Percentiles rank a stretch among this genome's conserved stretches.
Conservation (phyloP, 2,797 vertebrate genomes). For the Benthosema pterotum region DNA sequence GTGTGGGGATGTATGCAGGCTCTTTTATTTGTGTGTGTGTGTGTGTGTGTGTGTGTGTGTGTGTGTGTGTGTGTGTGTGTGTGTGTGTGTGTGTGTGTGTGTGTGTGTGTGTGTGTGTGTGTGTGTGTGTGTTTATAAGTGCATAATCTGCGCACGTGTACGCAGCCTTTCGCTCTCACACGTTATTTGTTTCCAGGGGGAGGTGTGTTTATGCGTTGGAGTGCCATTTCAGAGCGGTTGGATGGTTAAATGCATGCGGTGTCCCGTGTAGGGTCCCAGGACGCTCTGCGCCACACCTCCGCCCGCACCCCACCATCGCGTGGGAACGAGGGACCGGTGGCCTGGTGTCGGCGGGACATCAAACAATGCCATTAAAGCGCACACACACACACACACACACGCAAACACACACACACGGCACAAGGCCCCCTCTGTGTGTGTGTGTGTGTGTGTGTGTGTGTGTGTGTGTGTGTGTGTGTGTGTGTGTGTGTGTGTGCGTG, state of each 20-base stretch:
- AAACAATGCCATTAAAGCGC: conserved; percentile 72
- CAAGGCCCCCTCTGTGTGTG: conserved; percentile 61
- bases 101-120: neutral
- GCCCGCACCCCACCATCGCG: conserved; percentile 33
- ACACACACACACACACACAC: too few species aligned
- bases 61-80: conserved; percentile 15
- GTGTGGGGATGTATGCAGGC: conserved; percentile 24
- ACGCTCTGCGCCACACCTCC: conserved; percentile 21
- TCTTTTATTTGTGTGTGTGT: neutral
- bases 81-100: conserved; percentile 7
- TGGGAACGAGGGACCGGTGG: conserved; percentile 65
- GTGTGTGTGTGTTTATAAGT: conserved; percentile 10
- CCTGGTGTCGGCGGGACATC: conserved; percentile 68
- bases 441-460: conserved; percentile 53
- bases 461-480: conserved; percentile 53
- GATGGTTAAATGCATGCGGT: conserved; percentile 26
- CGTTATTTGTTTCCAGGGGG: conserved; percentile 8
- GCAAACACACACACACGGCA: too few species aligned
- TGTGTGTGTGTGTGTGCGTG: conserved; percentile 56
- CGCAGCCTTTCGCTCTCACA: too few species aligned
- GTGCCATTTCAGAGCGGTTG: conserved; percentile 39
- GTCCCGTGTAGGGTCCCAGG: conserved; percentile 31
- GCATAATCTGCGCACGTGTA: neutral
- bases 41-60: neutral
- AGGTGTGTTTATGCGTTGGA: conserved; percentile 56